Evolutionary conservation across 2,113 vertebrate genomes (phyloP), one percentile per base, ranked within the genome.

Genomic region (Pluvianellus socialis): DNA sequence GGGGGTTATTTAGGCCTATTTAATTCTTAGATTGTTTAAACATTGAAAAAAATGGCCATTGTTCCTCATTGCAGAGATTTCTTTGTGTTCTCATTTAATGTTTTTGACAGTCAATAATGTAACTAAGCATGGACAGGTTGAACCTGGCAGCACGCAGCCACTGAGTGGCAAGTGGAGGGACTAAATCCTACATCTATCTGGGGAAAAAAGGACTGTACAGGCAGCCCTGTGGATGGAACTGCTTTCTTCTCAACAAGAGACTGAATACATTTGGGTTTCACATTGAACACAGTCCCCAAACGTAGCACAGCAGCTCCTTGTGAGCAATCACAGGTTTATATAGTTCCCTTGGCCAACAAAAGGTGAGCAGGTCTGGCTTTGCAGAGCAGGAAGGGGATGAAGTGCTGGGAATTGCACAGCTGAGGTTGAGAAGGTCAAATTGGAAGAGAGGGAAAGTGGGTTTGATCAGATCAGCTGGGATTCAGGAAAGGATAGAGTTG

Each of bases 221-320:
- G 28, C 23, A 50, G 32, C 26, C 5, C 38, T 10, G 18, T 2
- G 32, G 45, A 5, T 17, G 30, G 53, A n/a, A 38, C 44, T 44
- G 44, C 44, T 62, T 49, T 44, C 32, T 30, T 28, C 35, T 19
- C 44, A 11, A n/a, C 47, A 10, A 8, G 20, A 38, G 56, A 12
- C 21, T 1, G 17, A 40, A 0, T 11, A 4, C 2, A 6, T 28
- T 12, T 21, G n/a, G 4, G 8, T 50, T 59, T n/a, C 56, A 6
- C 28, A 7, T 1, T 5, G 24, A 24, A 15, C 9, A 3, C 80
- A 62, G 44, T 9, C 32, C 45, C 20, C 22, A 10, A 2, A 3
- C 1, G 35, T 1, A 45, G 38, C 92, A 28, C 67, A 66, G 81
- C 62, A 50, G 81, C 56, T 90, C 27, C 86, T 35, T 0, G 2